Conservation (phyloP, 2,888 invertebrate genomes). For the Eutolmus rufibarbis region DNA sequence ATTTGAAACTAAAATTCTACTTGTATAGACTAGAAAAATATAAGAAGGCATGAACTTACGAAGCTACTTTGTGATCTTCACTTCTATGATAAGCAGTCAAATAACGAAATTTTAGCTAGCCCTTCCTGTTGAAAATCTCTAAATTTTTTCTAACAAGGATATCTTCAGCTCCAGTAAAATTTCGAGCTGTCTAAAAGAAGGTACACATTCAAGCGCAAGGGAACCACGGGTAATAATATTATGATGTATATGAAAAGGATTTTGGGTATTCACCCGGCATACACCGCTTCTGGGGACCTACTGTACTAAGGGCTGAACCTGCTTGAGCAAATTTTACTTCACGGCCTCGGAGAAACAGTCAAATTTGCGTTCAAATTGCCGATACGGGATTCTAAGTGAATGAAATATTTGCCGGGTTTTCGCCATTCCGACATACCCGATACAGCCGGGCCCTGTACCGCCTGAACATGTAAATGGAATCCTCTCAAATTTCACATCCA, state of each 20-base stretch:
- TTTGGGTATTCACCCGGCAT: conserved; percentile 34
- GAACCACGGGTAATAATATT: conserved; percentile 32
- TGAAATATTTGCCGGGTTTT: conserved; percentile 40
- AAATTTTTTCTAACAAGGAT: neutral
- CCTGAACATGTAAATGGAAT: conserved; percentile 16
- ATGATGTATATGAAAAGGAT: conserved; percentile 38
- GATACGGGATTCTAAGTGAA: conserved; percentile 41
- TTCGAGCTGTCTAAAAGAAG: conserved; percentile 17
- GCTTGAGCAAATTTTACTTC: conserved; percentile 14
- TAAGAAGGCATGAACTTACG: no score
- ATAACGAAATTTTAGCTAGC: no score
- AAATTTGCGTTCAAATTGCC: conserved; percentile 42
- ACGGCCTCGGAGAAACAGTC: conserved; percentile 17
- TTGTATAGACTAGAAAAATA: no score
- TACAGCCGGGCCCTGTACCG: neutral
- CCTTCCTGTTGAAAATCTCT: no score
- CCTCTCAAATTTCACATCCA: conserved; percentile 21
- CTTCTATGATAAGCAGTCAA: no score
- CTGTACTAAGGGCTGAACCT: conserved; percentile 15
- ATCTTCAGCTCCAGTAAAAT: neutral
- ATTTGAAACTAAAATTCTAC: no score
- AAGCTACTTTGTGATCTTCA: no score
- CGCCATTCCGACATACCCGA: conserved; percentile 9
- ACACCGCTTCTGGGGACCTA: neutral
- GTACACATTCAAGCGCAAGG: conserved; percentile 1